These are phyloP conservation scores for Aythya baeri DNA, from an alignment of 2,113 vertebrate genomes.

Conservation along the genomic window DNA sequence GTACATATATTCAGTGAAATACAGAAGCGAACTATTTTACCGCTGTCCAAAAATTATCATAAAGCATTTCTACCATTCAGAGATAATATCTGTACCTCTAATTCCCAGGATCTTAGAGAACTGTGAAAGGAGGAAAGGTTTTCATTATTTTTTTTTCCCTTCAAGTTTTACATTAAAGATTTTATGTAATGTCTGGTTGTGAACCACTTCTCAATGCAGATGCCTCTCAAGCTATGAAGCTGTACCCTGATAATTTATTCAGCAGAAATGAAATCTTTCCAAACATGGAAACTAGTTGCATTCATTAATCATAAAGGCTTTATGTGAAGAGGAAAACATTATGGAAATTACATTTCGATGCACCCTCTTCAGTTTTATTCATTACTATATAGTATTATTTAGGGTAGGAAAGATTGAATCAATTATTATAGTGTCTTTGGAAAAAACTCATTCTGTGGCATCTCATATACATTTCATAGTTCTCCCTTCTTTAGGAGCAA, in stretches of 20 bases:
- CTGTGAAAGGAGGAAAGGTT: not conserved
- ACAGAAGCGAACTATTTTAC: not conserved
- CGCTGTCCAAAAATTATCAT: not conserved
- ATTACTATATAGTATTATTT: constrained; percentile 2
- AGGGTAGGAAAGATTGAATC: not conserved
- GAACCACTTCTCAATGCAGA: not conserved
- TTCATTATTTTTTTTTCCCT: not conserved
- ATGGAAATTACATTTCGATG: constrained; percentile 36
- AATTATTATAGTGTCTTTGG: constrained; percentile 18
- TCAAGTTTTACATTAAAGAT: constrained; percentile 14
- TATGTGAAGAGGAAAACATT: constrained; percentile 48
- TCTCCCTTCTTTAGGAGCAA: not conserved
- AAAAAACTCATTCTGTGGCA: constrained; percentile 3
- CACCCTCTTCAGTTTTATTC: constrained; percentile 29
- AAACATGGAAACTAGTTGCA: constrained; percentile 11
- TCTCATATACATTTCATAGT: constrained; percentile 11
- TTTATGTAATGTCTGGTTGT: not conserved
- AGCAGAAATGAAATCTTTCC: constrained; percentile 21
- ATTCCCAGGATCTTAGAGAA: not conserved
- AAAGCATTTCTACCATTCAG: not conserved
- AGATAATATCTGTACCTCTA: not conserved
- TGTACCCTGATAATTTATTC: not conserved
- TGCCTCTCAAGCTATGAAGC: not conserved
- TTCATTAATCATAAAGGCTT: constrained; percentile 45
- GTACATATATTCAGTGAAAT: not conserved